phyloP scores from a whole-genome alignment of 2,113 vertebrate genomes.

The Odobenus rosmarus region DNA sequence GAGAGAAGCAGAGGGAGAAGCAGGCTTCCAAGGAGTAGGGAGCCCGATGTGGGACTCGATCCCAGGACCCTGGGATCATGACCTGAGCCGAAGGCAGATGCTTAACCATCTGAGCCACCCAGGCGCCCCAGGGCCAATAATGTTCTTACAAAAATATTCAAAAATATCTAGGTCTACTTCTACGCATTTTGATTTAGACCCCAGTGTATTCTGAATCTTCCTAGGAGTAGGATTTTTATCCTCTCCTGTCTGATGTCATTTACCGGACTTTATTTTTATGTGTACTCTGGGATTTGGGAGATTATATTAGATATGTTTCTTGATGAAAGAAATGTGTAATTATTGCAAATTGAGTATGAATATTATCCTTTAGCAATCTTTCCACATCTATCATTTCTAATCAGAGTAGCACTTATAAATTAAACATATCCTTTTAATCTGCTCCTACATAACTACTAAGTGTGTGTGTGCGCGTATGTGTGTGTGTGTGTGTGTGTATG shows the following conservation, averaged over 20 bases:
- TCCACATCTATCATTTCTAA: conserved; percentile 65
- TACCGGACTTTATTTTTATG: conserved; percentile 9
- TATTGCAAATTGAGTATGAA: conserved; percentile 70
- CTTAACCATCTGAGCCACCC: too few species aligned
- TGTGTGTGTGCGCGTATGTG: background rate
- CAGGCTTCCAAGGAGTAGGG: too few species aligned
- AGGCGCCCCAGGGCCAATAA: background rate
- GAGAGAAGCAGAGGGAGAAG: too few species aligned
- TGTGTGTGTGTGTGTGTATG: background rate
- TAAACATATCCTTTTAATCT: conserved; percentile 71
- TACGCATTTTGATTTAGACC: conserved; percentile 44
- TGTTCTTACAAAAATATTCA: conserved; percentile 43
- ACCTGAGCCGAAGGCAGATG: too few species aligned
- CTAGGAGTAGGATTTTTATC: background rate
- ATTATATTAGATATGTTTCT: conserved; percentile 67
- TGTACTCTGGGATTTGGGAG: conserved; percentile 57
- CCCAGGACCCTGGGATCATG: too few species aligned
- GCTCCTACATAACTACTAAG: background rate
- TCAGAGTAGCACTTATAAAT: conserved; percentile 73
- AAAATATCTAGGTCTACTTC: background rate
- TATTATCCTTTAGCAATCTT: conserved; percentile 59
- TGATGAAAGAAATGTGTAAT: conserved; percentile 68
- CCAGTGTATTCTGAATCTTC: background rate
- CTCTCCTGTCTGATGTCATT: background rate
- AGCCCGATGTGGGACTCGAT: too few species aligned